Evolutionary conservation across 2,888 invertebrate species (phyloP), one percentile per base, ranked within the genome.

Genomic region (Tenodera sinensis): DNA sequence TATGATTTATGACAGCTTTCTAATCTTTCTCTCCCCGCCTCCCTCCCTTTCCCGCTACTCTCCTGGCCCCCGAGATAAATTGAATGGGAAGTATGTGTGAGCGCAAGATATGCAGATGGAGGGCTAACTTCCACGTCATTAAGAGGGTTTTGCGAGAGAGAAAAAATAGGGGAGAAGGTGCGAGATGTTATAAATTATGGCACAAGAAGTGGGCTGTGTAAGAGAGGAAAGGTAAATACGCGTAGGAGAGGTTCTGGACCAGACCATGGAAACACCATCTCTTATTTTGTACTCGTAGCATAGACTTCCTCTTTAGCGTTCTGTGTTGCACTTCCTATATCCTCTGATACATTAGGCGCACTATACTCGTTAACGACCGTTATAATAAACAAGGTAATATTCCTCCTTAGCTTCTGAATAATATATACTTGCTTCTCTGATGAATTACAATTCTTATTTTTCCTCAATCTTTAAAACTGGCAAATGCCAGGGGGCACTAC

Each of bases 1-100:
- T 86, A 90, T 90, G 90, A 90, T 90, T 90, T 90, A 90, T 90
- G 89, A 88, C 88, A 85, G 89, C 89, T 89, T 89, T 90, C 90
- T 90, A 90, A 90, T 90, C 90, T 90, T 89, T 89, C 90, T 82
- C 82, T 25, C 34, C 83, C 82, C 82, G 34, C 88, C 88, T 90
- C 90, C 15, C 54, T 15, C 54, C 54, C 20, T 71, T 25, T 71
- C 54, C 20, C 1, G 54, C 20, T 71, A 71, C 54, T 71, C 54
- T 71, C 54, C 54, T 71, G 54, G 54, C 54, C 54, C 85, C 89
- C 82, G 87, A 89, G 90, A 90, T 90, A 90, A 90, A 90, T 90
- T 90, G 90, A 90, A 90, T 88, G 90, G 85, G 88, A 85, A 88
- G 54, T 71, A 71, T 82, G 83, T 90, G 90, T 87, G 85, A 87